Evolutionary conservation across 2,888 invertebrate species (phyloP), one percentile per base, ranked within the genome.

Genomic region (Agrilus mali): DNA sequence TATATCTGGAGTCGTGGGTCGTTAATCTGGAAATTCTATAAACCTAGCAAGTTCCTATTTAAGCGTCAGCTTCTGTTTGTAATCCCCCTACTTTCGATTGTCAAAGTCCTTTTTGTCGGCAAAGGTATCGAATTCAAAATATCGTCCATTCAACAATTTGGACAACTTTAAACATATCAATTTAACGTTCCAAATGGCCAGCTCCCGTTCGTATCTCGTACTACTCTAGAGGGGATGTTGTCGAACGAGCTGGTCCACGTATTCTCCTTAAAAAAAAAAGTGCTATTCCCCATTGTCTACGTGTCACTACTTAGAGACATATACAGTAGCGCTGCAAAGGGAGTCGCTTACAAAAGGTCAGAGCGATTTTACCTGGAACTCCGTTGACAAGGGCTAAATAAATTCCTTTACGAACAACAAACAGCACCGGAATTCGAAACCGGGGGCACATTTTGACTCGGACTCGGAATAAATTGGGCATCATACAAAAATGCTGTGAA

Each of bases 281-380:
- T 58, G 58, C 60, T 60, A 60, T 63, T 63, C 54, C 53, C 57
- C 57, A 63, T 65, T 65, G 64, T 65, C 49, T 55, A 63, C 61
- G 64, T 65, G 66, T 66, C 66, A 65, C 58, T 65, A 63, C 64
- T 65, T 64, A 66, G 64, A 59, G 56, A 58, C 49, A 55, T 58
- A 53, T 56, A 62, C 60, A 60, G 63, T 61, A 62, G 60, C 60
- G 47, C 46, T 51, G 55, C 53, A 51, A 54, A 60, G 60, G 59
- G 61, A 58, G 57, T 59, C 59, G 55, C 53, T 60, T 55, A 53
- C 56, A 55, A 58, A 56, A 55, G 55, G 55, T 51, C 45, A 48
- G 48, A 53, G 62, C 61, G 61, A 64, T 62, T 62, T 59, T 64
- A 64, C 64, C 64, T 64, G 63, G 52, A 46, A 46, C 52, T 53